These are phyloP conservation scores for Columbina picui DNA, from an alignment of 2,113 vertebrate species.

Conservation along the genomic window DNA sequence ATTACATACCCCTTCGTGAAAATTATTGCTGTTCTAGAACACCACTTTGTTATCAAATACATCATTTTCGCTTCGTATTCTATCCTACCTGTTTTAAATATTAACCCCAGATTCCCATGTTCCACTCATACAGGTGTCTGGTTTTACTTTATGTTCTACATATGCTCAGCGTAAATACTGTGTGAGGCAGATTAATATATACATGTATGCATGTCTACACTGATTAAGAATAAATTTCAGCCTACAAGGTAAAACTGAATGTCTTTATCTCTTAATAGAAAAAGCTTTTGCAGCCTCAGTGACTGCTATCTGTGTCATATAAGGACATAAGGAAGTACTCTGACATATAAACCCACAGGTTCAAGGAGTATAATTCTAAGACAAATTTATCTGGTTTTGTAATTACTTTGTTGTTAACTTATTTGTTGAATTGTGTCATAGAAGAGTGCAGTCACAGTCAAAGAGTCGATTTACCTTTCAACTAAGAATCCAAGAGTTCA, in stretches of 20 bases:
- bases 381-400: background rate
- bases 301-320: background rate
- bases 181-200: background rate
- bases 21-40: background rate
- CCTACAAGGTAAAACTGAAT: background rate
- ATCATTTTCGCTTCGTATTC: background rate
- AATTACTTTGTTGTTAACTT: background rate
- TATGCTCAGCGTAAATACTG: background rate
- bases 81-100: background rate
- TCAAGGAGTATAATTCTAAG: background rate
- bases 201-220: background rate
- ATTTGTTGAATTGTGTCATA: background rate
- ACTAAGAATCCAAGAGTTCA: background rate
- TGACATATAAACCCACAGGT: background rate
- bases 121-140: background rate
- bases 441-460: background rate
- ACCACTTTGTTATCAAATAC: background rate
- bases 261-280: background rate
- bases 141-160: background rate
- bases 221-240: background rate
- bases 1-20: accelerated
- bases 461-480: background rate
- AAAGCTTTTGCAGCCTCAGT: background rate
- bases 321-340: background rate
- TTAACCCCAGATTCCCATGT: background rate